Percentiles rank a stretch among this genome's conserved stretches.
Conservation (phyloP, 2,888 invertebrate species). For the Matsumyia berberina region DNA sequence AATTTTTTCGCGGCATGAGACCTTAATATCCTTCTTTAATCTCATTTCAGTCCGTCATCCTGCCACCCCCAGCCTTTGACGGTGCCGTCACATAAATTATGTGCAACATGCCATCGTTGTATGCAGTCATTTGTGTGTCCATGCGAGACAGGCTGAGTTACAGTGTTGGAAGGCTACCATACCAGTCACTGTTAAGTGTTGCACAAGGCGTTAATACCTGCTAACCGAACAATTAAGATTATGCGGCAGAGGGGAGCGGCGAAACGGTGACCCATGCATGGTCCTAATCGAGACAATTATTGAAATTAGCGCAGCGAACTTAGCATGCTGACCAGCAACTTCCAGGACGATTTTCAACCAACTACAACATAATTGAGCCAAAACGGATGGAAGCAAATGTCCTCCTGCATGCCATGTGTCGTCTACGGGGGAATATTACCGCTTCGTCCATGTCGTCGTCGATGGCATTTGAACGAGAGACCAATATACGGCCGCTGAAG, state of each 20-base stretch:
- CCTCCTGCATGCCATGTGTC: constrained; percentile 52
- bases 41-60: constrained; percentile 32
- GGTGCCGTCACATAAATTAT: constrained; percentile 42
- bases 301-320: constrained; percentile 64
- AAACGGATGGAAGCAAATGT: constrained; percentile 67
- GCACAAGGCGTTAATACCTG: constrained; percentile 69
- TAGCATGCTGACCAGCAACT: constrained; percentile 66
- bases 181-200: constrained; percentile 50
- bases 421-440: neutral
- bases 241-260: constrained; percentile 7
- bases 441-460: constrained; percentile 26
- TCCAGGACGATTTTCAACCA: constrained; percentile 58
- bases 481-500: constrained; percentile 46
- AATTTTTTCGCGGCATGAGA: constrained; percentile 34
- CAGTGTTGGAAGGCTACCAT: neutral
- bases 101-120: constrained; percentile 36
- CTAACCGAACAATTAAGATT: constrained; percentile 71
- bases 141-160: neutral
- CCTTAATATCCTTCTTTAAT: constrained; percentile 40
- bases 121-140: neutral
- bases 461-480: constrained; percentile 38
- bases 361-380: constrained; percentile 64
- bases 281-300: constrained; percentile 67
- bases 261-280: constrained; percentile 4
- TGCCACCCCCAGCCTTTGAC: constrained; percentile 14